Evolutionary conservation across 2,888 invertebrate species (phyloP).

Genomic region (Melangyna quadrimaculata): DNA sequence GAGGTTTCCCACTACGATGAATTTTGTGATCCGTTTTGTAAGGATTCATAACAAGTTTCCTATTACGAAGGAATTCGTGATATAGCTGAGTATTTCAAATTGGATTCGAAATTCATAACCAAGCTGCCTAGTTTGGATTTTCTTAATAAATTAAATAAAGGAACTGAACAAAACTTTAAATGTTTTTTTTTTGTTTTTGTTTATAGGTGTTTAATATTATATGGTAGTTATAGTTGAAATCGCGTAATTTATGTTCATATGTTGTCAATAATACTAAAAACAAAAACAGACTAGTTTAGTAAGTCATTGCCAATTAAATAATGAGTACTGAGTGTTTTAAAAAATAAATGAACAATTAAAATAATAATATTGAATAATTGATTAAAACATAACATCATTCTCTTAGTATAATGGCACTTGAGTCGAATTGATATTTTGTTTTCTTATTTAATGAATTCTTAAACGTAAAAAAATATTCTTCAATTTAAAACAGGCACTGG

Average conservation of each 20-base stretch:
- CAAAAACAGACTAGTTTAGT: constrained; percentile 20
- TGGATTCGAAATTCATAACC: too few relatives aligned
- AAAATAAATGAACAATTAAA: background rate
- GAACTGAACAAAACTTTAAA: too few relatives aligned
- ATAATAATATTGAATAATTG: background rate
- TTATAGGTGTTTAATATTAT: background rate
- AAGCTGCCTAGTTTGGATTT: too few relatives aligned
- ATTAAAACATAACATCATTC: constrained; percentile 23
- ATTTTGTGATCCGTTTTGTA: too few relatives aligned
- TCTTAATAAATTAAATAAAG: background rate
- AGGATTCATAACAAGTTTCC: too few relatives aligned
- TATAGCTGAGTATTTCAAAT: too few relatives aligned
- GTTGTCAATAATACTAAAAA: background rate
- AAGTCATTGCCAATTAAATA: background rate
- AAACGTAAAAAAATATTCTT: background rate
- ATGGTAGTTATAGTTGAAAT: background rate
- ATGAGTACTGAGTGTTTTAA: background rate
- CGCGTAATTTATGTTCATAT: background rate
- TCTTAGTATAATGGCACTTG: constrained; percentile 65
- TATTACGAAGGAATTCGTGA: too few relatives aligned
- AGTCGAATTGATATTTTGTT: constrained; percentile 19
- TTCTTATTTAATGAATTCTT: background rate
- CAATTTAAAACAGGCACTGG: constrained; percentile 45
- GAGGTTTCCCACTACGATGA: too few relatives aligned
- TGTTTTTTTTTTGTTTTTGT: background rate